Base-by-base conservation (phyloP, 2,888 invertebrate species). In the Tetramorium bicarinatum region DNA sequence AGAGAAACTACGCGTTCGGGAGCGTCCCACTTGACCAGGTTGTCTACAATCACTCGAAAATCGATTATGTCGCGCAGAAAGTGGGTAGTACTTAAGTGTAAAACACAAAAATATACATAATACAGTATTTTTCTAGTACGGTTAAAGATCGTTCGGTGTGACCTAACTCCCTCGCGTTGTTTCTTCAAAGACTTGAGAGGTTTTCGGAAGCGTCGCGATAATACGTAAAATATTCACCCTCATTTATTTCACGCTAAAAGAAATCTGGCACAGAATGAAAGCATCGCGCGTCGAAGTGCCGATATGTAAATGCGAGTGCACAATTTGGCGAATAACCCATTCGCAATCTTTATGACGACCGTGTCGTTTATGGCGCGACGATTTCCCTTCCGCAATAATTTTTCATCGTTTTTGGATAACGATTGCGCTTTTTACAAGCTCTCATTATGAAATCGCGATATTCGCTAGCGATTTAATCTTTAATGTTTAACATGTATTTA, bases 281-380 rank as follows among this genome's bases (percentile, higher is more conserved):
- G 82, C 69, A 72, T 29, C 66, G 52, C 74, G 61, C 59, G 62
- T 76, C 81, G 80, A 89, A 75, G 72, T 80, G 15, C 44, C 69
- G 71, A 72, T 89, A 87, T 82, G 89, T 91, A 92, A 88, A 87
- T 82, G 41, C 34, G 74, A 64, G 71, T 81, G 56, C 62, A 56
- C 82, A 67, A 85, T 90, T 90, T 88, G 90, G 89, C 66, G 83
- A 80, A 75, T 85, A 82, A 88, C 67, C 67, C 76, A 74, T 44
- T 41, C 34, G 71, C 54, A 71, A 88, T 79, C 47, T 90, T 88
- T 84, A 85, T 29, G 88, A 82, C 62, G 80, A 62, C n/a, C 80
- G 75, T 84, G 85, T 66, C 74, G 69, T 64, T 87, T 47, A 64
- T 83, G 66, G 82, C 29, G 41, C 13, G 13, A 52, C 34, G 29